These are phyloP conservation scores for Drosophila suboccidentalis DNA, from an alignment of 2,888 invertebrate genomes.

Conservation along the genomic window DNA sequence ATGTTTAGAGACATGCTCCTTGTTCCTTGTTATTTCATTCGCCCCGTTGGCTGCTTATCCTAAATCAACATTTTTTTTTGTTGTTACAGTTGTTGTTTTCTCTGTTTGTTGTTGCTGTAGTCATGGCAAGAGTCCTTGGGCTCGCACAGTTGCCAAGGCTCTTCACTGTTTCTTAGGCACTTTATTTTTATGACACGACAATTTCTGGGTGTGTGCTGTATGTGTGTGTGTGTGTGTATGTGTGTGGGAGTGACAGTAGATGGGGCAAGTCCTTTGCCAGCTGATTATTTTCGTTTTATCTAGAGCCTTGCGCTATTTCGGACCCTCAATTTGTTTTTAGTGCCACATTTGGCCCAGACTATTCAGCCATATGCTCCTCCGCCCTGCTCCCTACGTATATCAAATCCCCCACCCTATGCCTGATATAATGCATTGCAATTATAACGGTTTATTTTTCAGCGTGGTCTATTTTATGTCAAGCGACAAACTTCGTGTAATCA, in stretches of 20 bases:
- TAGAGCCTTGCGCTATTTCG: constrained; percentile 72
- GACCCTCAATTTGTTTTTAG: constrained; percentile 80
- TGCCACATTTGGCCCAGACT: constrained; percentile 52
- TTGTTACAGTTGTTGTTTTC: background rate
- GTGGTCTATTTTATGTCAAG: constrained; percentile 69
- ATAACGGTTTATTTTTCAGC: constrained; percentile 78
- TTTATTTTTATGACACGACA: constrained; percentile 80
- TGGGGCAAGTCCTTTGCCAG: constrained; percentile 67
- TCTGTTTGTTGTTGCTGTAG: constrained; percentile 25
- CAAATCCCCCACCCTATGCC: background rate
- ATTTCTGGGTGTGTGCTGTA: constrained; percentile 40
- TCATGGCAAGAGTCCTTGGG: constrained; percentile 34
- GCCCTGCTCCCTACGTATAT: background rate
- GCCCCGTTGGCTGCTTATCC: constrained; percentile 60
- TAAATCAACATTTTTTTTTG: constrained; percentile 74
- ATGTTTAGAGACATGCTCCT: constrained; percentile 35
- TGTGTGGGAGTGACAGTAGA: constrained; percentile 1
- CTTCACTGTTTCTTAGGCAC: constrained; percentile 58
- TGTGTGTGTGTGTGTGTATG: constrained; percentile 13
- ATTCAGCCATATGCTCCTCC: constrained; percentile 46
- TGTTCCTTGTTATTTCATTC: constrained; percentile 36
- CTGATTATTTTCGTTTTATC: constrained; percentile 82
- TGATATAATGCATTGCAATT: constrained; percentile 65
- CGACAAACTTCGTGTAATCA: constrained; percentile 71
- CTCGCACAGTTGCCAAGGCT: constrained; percentile 46